Conservation (phyloP, 2,797 vertebrate genomes). For the Melopsittacus undulatus region DNA sequence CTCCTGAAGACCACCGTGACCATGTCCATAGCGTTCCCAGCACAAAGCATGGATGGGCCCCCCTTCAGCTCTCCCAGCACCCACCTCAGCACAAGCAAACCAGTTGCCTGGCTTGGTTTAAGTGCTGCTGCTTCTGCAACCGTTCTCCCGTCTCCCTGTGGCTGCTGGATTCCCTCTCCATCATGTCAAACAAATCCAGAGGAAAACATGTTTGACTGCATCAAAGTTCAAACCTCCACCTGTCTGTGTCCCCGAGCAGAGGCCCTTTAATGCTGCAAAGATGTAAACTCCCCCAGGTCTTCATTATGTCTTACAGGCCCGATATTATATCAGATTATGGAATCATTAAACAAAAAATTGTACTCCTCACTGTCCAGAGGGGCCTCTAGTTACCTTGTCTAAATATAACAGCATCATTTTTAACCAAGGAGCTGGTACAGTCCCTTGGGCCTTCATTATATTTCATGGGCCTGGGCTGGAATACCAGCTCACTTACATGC, state of each 20-base stretch:
- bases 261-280: constrained; percentile 61
- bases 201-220: constrained; percentile 51
- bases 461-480: constrained; percentile 56
- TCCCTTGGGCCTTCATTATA: constrained; percentile 76
- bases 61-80: rapidly evolving
- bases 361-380: constrained; percentile 55
- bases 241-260: constrained; percentile 20
- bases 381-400: constrained; percentile 71
- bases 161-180: constrained; percentile 42
- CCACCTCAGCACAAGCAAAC: rapidly evolving
- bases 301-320: constrained; percentile 74
- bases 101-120: not conserved
- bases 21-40: rapidly evolving
- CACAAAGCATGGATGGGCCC: rapidly evolving
- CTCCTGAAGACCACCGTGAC: not conserved
- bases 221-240: constrained; percentile 61
- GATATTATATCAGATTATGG: constrained; percentile 71
- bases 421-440: constrained; percentile 39
- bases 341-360: constrained; percentile 73
- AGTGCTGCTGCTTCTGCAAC: not conserved
- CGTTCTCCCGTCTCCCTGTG: not conserved
- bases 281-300: constrained; percentile 70
- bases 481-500: not conserved
- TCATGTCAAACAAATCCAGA: constrained; percentile 50
- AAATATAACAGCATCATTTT: constrained; percentile 75